A percentile compares a stretch with the other conserved stretches of the same genome.
Evolutionary conservation across 2,888 invertebrate species (phyloP).

Genomic region (Papilio gigon): DNA sequence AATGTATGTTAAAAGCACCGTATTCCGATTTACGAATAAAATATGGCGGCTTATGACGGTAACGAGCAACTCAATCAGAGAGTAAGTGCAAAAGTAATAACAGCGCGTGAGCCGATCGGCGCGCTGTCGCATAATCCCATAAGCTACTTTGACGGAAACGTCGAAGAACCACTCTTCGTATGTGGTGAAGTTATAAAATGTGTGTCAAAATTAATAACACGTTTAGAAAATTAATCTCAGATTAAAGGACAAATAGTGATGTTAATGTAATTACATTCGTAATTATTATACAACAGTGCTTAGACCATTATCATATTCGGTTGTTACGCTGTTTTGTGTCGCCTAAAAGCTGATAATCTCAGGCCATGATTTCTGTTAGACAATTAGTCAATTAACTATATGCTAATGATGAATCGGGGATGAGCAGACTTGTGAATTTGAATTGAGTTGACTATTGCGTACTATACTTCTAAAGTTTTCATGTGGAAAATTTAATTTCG

Average conservation of each 20-base stretch:
- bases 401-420: no score
- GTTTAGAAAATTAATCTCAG: background rate
- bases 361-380: no score
- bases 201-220: slow-evolving; percentile 2
- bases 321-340: no score
- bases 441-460: no score
- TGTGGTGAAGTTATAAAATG: slow-evolving; percentile 1
- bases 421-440: no score
- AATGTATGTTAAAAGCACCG: slow-evolving; percentile 3
- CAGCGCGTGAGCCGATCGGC: slow-evolving; percentile 13
- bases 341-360: no score
- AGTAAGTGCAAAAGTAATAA: slow-evolving; percentile 30
- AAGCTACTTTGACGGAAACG: slow-evolving; percentile 14
- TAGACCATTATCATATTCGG: no score
- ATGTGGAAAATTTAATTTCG: background rate
- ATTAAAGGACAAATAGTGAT: background rate
- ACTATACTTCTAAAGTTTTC: background rate
- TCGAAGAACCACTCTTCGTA: slow-evolving; percentile 2
- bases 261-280: background rate
- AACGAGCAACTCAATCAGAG: slow-evolving; percentile 31
- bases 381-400: no score
- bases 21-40: slow-evolving; percentile 7
- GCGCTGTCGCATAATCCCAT: slow-evolving; percentile 19
- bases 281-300: no score
- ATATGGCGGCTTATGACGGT: slow-evolving; percentile 5